phyloP scores from a whole-genome alignment of 2,888 invertebrate genomes.

The Tillus elongatus region DNA sequence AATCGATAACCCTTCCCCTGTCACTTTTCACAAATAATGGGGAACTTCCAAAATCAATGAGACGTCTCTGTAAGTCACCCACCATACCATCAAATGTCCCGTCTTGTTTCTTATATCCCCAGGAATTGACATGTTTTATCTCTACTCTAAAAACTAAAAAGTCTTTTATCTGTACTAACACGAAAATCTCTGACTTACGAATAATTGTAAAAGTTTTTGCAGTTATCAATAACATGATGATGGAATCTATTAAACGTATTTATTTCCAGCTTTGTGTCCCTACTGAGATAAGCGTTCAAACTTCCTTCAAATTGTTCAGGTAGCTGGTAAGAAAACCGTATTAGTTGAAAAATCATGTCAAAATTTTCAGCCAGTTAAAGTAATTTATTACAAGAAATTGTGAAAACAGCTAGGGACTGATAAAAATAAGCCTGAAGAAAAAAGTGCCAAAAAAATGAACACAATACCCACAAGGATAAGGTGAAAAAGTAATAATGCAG shows the following conservation, averaged over 20 bases:
- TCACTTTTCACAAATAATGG: conserved; percentile 31
- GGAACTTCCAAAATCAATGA: conserved; percentile 31
- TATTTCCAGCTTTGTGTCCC: conserved; percentile 24
- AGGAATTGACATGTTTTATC: conserved; percentile 25
- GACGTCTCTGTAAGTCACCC: conserved; percentile 25
- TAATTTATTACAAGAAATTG: no score
- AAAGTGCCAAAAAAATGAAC: no score
- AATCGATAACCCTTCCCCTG: conserved; percentile 28
- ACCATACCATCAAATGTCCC: conserved; percentile 34
- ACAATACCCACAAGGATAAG: no score
- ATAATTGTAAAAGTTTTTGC: conserved; percentile 31
- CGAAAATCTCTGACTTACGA: conserved; percentile 23
- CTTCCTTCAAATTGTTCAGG: conserved; percentile 26
- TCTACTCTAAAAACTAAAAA: no score
- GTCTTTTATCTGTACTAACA: no score
- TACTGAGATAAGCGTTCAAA: conserved; percentile 27
- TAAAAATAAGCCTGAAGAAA: no score
- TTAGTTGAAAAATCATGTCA: no score
- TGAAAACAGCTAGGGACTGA: no score
- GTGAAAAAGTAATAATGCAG: no score
- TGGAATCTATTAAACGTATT: conserved; percentile 34
- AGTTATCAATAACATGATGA: conserved; percentile 24
- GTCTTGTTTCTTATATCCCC: conserved; percentile 31
- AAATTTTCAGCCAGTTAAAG: no score
- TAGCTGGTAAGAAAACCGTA: conserved; percentile 25